These are phyloP conservation scores for Agrenia bidenticulata DNA, from an alignment of 2,888 invertebrate species.

Conservation along the genomic window DNA sequence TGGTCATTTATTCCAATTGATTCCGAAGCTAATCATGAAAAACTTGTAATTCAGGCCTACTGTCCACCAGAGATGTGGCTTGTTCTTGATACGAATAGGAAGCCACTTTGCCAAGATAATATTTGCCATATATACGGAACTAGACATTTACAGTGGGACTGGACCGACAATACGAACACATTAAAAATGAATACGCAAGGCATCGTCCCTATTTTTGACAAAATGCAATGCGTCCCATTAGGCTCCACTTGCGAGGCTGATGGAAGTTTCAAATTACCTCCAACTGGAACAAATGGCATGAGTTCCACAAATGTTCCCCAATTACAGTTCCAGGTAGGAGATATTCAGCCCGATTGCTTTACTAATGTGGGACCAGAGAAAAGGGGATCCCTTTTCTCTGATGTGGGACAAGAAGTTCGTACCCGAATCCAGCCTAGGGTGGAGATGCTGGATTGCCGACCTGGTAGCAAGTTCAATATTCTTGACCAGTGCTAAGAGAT, in stretches of 20 bases:
- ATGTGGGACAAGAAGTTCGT: no score
- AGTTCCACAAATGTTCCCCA: no score
- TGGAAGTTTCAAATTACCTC: background rate
- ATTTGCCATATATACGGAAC: constrained; percentile 16
- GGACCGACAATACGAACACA: constrained; percentile 2
- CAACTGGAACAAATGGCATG: no score
- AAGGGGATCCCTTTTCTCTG: no score
- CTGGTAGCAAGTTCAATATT: background rate
- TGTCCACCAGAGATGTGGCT: constrained; percentile 24
- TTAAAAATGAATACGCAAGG: constrained; percentile 11
- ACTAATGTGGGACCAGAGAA: no score
- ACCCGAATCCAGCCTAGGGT: no score
- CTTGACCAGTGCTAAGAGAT: background rate
- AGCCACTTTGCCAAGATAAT: constrained; percentile 18
- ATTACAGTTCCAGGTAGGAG: no score
- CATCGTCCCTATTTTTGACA: constrained; percentile 13
- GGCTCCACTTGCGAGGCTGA: constrained; percentile 15
- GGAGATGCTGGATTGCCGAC: background rate
- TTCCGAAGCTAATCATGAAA: no score
- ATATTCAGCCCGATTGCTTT: no score
- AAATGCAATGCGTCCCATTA: constrained; percentile 14
- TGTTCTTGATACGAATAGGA: background rate
- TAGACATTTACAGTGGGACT: background rate
- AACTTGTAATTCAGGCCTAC: constrained; percentile 32
- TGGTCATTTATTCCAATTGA: no score